Conservation (phyloP, 2,113 vertebrate species). For the Scopus umbretta region DNA sequence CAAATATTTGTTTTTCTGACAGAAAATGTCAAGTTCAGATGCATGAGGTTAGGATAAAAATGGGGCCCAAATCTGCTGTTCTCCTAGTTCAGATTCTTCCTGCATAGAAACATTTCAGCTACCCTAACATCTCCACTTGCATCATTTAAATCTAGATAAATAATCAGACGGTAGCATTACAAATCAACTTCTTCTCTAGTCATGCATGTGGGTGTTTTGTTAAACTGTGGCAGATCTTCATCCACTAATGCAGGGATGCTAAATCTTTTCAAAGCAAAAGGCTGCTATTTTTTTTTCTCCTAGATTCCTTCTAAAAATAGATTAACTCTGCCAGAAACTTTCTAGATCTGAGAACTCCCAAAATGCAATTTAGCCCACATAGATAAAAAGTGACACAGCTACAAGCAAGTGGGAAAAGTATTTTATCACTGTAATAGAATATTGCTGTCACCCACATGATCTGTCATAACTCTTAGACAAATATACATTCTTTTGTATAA, state of each 20-base stretch:
- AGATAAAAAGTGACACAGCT: not conserved
- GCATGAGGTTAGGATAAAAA: not conserved
- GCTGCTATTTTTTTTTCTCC: not conserved
- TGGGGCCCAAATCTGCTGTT: not conserved
- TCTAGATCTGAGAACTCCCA: not conserved
- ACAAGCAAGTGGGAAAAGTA: not conserved
- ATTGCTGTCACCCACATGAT: not conserved
- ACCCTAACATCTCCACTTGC: not conserved
- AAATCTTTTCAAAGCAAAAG: constrained; percentile 9
- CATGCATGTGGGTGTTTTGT: not conserved
- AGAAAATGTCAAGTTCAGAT: not conserved
- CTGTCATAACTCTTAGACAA: not conserved
- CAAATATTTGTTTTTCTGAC: not conserved
- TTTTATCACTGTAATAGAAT: not conserved
- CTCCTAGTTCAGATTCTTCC: not conserved
- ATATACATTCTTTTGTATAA: not conserved
- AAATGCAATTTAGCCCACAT: not conserved
- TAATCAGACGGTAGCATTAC: not conserved
- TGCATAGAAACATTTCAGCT: not conserved
- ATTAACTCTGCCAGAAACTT: constrained; percentile 6
- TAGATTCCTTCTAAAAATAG: not conserved
- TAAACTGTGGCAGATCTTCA: not conserved
- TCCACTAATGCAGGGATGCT: not conserved
- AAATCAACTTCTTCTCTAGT: not conserved
- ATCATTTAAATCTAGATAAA: not conserved